phyloP scores from a whole-genome alignment of 2,113 vertebrate genomes.

The Cricetomys ansorgei region DNA sequence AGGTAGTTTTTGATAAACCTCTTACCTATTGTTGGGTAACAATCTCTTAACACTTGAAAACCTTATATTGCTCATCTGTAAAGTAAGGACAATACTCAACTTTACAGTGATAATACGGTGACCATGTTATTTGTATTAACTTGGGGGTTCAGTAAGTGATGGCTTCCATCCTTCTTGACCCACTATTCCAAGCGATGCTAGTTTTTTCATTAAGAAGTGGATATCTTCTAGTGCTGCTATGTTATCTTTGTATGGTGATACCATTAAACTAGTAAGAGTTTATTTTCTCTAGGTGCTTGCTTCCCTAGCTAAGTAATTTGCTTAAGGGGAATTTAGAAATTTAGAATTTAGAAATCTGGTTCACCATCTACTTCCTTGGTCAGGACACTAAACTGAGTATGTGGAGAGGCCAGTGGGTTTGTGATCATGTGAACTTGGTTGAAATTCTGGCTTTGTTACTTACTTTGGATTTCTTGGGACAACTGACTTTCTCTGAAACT shows the following conservation, averaged over 20 bases:
- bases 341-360: slow-evolving; percentile 23
- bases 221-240: not conserved
- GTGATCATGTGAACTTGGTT: slow-evolving; percentile 24
- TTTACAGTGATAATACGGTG: not conserved
- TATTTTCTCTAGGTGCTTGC: slow-evolving; percentile 34
- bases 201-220: slow-evolving; percentile 20
- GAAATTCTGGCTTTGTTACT: slow-evolving; percentile 33
- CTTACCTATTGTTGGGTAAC: not conserved
- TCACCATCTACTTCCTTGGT: slow-evolving; percentile 33
- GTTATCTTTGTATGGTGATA: slow-evolving; percentile 35
- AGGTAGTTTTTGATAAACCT: slow-evolving; percentile 1
- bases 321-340: slow-evolving; percentile 39
- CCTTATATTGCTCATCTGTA: slow-evolving; percentile 40
- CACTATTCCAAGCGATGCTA: not conserved
- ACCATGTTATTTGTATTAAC: not conserved
- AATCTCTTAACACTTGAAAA: not conserved
- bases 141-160: not conserved
- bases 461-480: slow-evolving; percentile 24
- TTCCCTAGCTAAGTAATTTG: slow-evolving; percentile 33
- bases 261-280: slow-evolving; percentile 51
- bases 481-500: slow-evolving; percentile 36
- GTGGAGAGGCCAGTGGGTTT: slow-evolving; percentile 43
- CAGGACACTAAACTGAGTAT: slow-evolving; percentile 5
- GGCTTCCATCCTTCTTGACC: slow-evolving; percentile 34
- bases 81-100: not conserved